A percentile compares a stretch with the other conserved stretches of the same genome.
These are phyloP conservation scores for Cremastinae sp. DNA, from an alignment of 2,888 invertebrate genomes.

Conservation along the genomic window DNA sequence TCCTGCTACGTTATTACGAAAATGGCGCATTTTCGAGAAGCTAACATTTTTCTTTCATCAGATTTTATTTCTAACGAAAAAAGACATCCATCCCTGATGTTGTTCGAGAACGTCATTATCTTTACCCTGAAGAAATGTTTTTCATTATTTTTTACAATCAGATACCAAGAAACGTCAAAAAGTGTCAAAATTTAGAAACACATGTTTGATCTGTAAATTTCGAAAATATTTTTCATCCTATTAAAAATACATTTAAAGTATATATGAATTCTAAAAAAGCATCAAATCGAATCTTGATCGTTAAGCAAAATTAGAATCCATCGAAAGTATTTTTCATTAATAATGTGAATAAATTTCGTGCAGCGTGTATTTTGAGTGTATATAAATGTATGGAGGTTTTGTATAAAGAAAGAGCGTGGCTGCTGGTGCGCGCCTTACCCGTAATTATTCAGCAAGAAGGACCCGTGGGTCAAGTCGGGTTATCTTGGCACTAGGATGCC, in stretches of 20 bases:
- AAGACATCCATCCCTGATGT: no score
- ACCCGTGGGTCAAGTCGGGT: constrained; percentile 73
- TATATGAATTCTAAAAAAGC: no score
- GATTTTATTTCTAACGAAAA: no score
- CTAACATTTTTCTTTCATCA: background rate
- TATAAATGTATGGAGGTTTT: background rate
- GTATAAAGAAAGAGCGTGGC: constrained; percentile 73
- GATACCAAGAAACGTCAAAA: no score
- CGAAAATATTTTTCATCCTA: no score
- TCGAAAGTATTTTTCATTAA: constrained; percentile 21
- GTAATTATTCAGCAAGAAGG: constrained; percentile 79
- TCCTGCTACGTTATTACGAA: constrained; percentile 14
- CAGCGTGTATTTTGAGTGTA: background rate
- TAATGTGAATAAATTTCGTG: constrained; percentile 1
- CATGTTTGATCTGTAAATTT: no score
- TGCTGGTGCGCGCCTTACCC: constrained; percentile 76
- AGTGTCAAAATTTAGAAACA: no score
- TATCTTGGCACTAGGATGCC: constrained; percentile 77
- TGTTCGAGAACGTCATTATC: no score
- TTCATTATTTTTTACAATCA: no score
- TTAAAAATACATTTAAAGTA: no score
- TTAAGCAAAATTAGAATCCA: background rate
- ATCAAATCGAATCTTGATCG: no score
- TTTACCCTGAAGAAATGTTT: no score
- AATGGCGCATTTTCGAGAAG: constrained; percentile 3